A percentile compares a stretch with the other conserved stretches of the same genome.
Evolutionary conservation across 1,140 invertebrate genomes (phyloP).

Genomic region (Leptoteleia sp.): DNA sequence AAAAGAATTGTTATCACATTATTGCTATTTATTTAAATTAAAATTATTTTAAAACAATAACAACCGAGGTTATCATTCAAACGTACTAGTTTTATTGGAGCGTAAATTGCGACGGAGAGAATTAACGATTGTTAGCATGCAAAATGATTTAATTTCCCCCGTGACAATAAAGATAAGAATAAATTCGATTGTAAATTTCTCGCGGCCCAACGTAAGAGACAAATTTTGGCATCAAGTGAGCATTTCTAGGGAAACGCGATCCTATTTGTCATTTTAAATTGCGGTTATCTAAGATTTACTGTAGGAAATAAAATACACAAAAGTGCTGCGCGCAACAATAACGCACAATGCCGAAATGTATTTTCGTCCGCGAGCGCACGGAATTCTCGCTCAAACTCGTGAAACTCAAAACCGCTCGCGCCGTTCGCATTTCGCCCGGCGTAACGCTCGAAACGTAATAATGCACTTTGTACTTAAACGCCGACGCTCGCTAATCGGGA

Average conservation of each 20-base stretch:
- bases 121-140: too few relatives aligned
- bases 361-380: slow-evolving; percentile 22
- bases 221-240: slow-evolving; percentile 43
- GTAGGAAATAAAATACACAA: slow-evolving; percentile 33
- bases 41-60: too few relatives aligned
- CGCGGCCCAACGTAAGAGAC: slow-evolving; percentile 15
- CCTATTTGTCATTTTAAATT: slow-evolving; percentile 63
- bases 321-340: slow-evolving; percentile 37
- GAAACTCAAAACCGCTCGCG: slow-evolving; percentile 22
- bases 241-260: slow-evolving; percentile 50
- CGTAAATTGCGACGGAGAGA: too few relatives aligned
- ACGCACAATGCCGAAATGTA: slow-evolving; percentile 44
- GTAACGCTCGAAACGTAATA: slow-evolving; percentile 15
- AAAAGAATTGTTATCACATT: too few relatives aligned
- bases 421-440: slow-evolving; percentile 1
- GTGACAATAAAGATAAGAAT: too few relatives aligned
- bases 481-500: slow-evolving; percentile 26
- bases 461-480: slow-evolving; percentile 12
- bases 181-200: slow-evolving; percentile 47
- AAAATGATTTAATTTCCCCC: too few relatives aligned
- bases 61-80: too few relatives aligned
- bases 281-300: slow-evolving; percentile 54
- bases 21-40: too few relatives aligned
- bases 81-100: too few relatives aligned
- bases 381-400: slow-evolving; percentile 9